Evolutionary conservation across 2,797 vertebrate species (phyloP).

Genomic region (Pristis pectinata): DNA sequence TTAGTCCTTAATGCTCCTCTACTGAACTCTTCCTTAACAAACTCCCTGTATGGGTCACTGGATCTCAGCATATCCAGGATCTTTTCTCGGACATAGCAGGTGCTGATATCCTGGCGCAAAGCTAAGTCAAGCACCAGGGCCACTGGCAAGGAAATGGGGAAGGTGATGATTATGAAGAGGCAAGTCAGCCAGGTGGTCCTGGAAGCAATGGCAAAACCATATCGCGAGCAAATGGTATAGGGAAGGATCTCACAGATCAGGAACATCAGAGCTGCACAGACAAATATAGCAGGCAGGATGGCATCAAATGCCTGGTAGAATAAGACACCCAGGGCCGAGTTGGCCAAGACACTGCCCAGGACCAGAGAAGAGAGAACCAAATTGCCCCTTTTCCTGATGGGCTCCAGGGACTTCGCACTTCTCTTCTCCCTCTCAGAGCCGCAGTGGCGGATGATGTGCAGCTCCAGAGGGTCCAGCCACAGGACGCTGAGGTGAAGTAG

Average conservation of each 20-base stretch:
- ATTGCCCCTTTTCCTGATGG: slow-evolving; percentile 70
- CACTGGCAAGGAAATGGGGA: slow-evolving; percentile 71
- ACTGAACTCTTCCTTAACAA: slow-evolving; percentile 80
- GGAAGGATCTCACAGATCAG: slow-evolving; percentile 71
- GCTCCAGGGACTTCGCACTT: slow-evolving; percentile 70
- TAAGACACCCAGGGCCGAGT: slow-evolving; percentile 68
- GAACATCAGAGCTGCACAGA: slow-evolving; percentile 67
- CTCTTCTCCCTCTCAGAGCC: slow-evolving; percentile 75
- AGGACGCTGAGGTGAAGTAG: slow-evolving; percentile 72
- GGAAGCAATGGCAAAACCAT: slow-evolving; percentile 71
- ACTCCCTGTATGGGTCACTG: slow-evolving; percentile 79
- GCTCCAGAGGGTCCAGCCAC: slow-evolving; percentile 74
- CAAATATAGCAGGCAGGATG: slow-evolving; percentile 60
- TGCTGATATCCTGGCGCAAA: slow-evolving; percentile 65
- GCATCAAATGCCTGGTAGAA: slow-evolving; percentile 63
- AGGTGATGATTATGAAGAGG: slow-evolving; percentile 71
- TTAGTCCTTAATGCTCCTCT: slow-evolving; percentile 72
- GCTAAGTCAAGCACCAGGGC: slow-evolving; percentile 73
- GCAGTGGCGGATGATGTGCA: slow-evolving; percentile 76
- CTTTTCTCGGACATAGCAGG: slow-evolving; percentile 62
- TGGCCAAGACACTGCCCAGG: slow-evolving; percentile 65
- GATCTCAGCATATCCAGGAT: slow-evolving; percentile 73
- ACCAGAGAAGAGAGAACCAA: slow-evolving; percentile 72
- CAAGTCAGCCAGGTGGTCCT: slow-evolving; percentile 72
- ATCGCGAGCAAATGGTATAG: slow-evolving; percentile 70